Conservation (phyloP, 2,888 invertebrate species). For the Crossocerus cetratus region DNA sequence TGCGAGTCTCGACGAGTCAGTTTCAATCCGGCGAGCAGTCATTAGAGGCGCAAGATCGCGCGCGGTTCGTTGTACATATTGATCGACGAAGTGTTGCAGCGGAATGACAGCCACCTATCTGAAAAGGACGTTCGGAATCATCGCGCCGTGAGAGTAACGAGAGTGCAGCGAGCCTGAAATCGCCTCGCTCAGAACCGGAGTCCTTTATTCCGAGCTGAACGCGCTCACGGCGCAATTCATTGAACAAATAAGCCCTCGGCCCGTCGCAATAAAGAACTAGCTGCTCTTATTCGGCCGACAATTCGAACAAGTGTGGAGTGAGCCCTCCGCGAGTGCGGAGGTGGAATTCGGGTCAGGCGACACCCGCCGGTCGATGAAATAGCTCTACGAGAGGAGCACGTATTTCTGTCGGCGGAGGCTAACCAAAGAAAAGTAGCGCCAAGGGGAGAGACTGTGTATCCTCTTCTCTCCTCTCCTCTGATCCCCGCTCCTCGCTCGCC, state of each 20-base stretch:
- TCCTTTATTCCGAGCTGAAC: neutral
- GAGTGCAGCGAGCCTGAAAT: neutral
- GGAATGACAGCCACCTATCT: too few relatives aligned
- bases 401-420: neutral
- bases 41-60: too few relatives aligned
- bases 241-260: neutral
- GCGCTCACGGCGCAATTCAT: neutral
- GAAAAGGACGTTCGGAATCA: too few relatives aligned
- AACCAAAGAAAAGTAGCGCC: neutral
- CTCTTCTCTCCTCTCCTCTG: neutral
- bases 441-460: neutral
- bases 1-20: too few relatives aligned
- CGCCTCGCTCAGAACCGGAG: neutral
- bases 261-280: neutral
- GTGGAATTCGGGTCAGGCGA: conserved; percentile 58
- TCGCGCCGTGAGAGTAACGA: too few relatives aligned
- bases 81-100: too few relatives aligned
- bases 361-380: conserved; percentile 50
- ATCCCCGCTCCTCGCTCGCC: neutral
- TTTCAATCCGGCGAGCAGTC: too few relatives aligned
- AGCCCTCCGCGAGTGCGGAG: conserved; percentile 7
- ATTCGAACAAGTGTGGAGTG: neutral
- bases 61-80: too few relatives aligned
- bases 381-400: neutral
- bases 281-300: conserved; percentile 2